Evolutionary conservation across 2,797 vertebrate genomes (phyloP).

Genomic region (Phrynocephalus guinanensis): DNA sequence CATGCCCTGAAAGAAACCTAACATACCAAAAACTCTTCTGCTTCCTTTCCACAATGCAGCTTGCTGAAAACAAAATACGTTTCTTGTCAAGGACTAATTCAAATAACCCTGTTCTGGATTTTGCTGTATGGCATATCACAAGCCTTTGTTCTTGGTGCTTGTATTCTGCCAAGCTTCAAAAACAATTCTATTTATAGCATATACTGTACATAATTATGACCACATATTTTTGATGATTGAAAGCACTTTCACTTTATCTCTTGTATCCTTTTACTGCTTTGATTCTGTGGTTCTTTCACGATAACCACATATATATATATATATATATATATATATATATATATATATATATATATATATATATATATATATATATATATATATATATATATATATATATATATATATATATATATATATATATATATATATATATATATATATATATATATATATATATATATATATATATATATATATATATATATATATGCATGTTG

Average conservation of each 20-base stretch:
- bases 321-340: too few relatives aligned
- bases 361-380: too few relatives aligned
- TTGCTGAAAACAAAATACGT: neutral
- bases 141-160: constrained; percentile 10
- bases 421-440: too few relatives aligned
- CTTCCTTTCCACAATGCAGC: neutral
- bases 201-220: neutral
- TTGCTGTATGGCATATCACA: neutral
- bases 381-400: too few relatives aligned
- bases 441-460: too few relatives aligned
- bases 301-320: neutral
- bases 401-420: too few relatives aligned
- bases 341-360: too few relatives aligned
- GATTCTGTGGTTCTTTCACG: constrained; percentile 15
- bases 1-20: neutral
- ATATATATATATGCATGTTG: too few relatives aligned
- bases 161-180: neutral
- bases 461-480: too few relatives aligned
- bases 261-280: neutral
- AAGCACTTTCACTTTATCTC: constrained; percentile 15
- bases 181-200: neutral
- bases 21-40: neutral
- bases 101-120: neutral
- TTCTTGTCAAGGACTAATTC: neutral
- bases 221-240: constrained; percentile 24